Base-by-base conservation (phyloP, 2,113 vertebrate genomes). In the Cynocephalus volans region DNA sequence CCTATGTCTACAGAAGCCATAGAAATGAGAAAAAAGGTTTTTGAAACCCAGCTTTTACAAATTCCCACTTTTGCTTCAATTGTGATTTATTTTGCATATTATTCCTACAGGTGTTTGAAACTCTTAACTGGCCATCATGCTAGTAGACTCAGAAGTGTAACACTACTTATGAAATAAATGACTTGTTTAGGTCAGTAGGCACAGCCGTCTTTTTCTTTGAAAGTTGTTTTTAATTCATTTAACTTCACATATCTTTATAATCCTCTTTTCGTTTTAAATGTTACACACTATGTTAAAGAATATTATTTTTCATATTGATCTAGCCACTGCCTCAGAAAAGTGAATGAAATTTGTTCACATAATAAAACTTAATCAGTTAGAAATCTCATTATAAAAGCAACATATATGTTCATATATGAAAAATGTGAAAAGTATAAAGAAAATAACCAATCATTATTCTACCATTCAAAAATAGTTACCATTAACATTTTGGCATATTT, bases 221-320 rank as follows among this genome's bases (percentile, higher is more conserved):
- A 77, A 82, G n/a, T 90, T 88, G 24, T 62, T 64, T 64, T 91
- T 93, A 50, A 13, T 85, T 87, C 50, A 67, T 48, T 79, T 87
- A 80, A 81, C 24, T 80, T 65, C 65, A 86, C 0, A 3, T 88
- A 60, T 84, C 26, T 92, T 70, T 86, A 41, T n/a, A 84, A 11
- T 70, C 31, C 70, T 33, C 17, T 90, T 85, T 84, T 48, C 81
- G 45, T 91, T 93, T 81, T 23, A 69, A 95, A 80, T 41, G 15
- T 86, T 93, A 4, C 17, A 36, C 12, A 65, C 45, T 95, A 2
- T 62, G 50, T 58, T 95, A 60, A 90, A 91, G 33, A 90, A 48
- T 87, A 70, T 19, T 70, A 3, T 14, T 91, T 93, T 86, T 72
- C 21, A 88, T 13, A 33, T 52, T 72, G 36, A 8, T 90, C 24